Conservation (phyloP, 2,113 vertebrate species). For the Telmatochromis sp. region DNA sequence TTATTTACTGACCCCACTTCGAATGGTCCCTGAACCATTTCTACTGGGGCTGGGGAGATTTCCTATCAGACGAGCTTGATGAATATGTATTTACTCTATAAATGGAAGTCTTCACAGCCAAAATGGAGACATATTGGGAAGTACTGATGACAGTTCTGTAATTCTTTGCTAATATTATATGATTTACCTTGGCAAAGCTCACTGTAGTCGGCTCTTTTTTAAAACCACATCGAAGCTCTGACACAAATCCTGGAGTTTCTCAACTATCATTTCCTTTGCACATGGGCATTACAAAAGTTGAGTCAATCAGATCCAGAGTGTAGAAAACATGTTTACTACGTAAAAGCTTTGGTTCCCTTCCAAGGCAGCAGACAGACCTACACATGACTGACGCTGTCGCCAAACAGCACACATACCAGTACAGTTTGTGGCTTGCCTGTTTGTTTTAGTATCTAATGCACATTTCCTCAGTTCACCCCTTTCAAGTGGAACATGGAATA, state of each 20-base stretch:
- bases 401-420: constrained; percentile 75
- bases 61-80: constrained; percentile 16
- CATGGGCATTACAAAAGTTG: background rate
- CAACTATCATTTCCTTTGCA: background rate
- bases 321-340: constrained; percentile 40
- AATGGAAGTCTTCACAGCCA: background rate
- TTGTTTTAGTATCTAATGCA: constrained; percentile 81
- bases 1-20: constrained; percentile 40
- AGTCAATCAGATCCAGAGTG: constrained; percentile 1
- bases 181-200: constrained; percentile 5
- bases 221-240: background rate
- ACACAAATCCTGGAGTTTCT: constrained; percentile 8
- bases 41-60: background rate
- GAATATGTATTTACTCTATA: constrained; percentile 39
- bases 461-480: constrained; percentile 74
- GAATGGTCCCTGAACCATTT: constrained; percentile 3
- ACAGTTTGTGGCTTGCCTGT: constrained; percentile 65
- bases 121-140: constrained; percentile 15
- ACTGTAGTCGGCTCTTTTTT: background rate
- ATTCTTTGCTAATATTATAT: constrained; percentile 25
- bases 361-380: constrained; percentile 33
- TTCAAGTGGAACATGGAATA: constrained; percentile 28
- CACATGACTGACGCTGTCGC: constrained; percentile 63
- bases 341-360: constrained; percentile 7
- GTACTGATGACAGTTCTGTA: constrained; percentile 23